Conservation (phyloP, 2,113 vertebrate genomes). For the Miniopterus natalensis region DNA sequence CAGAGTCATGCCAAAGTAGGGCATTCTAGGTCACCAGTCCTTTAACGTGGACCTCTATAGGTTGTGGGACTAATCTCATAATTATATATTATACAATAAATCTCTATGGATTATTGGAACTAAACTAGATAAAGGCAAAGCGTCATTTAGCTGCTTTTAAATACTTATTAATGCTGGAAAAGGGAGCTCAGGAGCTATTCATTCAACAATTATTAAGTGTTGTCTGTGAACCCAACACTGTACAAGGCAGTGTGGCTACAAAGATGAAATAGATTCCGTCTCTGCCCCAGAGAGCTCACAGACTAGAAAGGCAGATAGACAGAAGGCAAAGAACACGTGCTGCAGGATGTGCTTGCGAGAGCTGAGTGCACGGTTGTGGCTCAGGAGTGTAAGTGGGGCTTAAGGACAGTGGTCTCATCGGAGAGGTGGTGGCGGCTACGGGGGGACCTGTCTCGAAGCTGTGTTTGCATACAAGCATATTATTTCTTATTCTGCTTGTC, state of each 20-base stretch:
- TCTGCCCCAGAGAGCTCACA: background rate
- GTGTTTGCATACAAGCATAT: background rate
- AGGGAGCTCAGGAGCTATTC: background rate
- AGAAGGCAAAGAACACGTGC: background rate
- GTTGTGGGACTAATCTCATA: background rate
- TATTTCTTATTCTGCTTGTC: background rate
- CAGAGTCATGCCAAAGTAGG: background rate
- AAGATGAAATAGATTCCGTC: background rate
- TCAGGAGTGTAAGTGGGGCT: background rate
- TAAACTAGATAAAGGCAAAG: constrained; percentile 8
- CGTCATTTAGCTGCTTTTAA: background rate
- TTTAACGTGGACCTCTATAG: background rate
- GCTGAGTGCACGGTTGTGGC: fast-evolving
- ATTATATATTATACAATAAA: background rate
- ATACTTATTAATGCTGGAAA: background rate
- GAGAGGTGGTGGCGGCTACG: background rate
- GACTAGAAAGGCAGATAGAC: background rate
- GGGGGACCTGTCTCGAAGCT: background rate
- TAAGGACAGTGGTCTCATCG: background rate
- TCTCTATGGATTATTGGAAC: background rate
- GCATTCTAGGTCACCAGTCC: background rate
- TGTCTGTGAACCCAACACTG: background rate
- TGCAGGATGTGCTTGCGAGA: background rate
- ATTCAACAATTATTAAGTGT: background rate
- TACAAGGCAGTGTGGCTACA: background rate